phyloP scores from a whole-genome alignment of 2,113 vertebrate species.

The Sterna hirundo region DNA sequence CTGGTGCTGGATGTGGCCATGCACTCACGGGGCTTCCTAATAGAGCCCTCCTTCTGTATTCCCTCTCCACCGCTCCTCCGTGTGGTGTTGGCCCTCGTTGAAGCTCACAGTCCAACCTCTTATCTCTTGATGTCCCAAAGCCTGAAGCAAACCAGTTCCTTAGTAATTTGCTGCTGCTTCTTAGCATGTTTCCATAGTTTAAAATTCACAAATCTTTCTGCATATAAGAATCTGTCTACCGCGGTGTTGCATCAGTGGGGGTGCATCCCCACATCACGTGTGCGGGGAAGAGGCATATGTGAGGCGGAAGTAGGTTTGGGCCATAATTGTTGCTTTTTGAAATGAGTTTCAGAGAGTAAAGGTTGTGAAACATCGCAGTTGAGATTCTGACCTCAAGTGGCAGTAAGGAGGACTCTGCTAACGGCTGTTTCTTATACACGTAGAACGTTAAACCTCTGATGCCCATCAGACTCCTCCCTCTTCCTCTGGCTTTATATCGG shows the following conservation, averaged over 20 bases:
- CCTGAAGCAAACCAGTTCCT: background rate
- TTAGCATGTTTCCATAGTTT: background rate
- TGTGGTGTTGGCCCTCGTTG: fast-evolving
- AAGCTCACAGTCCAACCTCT: background rate
- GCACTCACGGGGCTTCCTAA: fast-evolving
- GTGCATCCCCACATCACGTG: fast-evolving
- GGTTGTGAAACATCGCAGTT: background rate
- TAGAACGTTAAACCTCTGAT: background rate
- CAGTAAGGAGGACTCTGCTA: background rate
- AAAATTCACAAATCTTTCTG: background rate
- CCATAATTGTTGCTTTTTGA: background rate
- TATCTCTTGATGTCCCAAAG: background rate
- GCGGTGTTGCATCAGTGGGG: fast-evolving
- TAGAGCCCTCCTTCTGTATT: too few relatives aligned
- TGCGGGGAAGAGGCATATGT: background rate
- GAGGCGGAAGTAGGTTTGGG: background rate
- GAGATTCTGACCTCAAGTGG: background rate
- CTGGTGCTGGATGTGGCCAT: background rate
- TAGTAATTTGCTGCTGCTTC: background rate
- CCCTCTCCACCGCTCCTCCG: background rate
- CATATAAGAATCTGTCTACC: too few relatives aligned
- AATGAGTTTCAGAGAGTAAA: background rate
- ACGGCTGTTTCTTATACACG: background rate
- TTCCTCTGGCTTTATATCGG: background rate
- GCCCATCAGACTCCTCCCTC: fast-evolving